Evolutionary conservation across 1,140 invertebrate species (phyloP), one percentile per base, ranked within the genome.

Genomic region (Hyles vespertilio): DNA sequence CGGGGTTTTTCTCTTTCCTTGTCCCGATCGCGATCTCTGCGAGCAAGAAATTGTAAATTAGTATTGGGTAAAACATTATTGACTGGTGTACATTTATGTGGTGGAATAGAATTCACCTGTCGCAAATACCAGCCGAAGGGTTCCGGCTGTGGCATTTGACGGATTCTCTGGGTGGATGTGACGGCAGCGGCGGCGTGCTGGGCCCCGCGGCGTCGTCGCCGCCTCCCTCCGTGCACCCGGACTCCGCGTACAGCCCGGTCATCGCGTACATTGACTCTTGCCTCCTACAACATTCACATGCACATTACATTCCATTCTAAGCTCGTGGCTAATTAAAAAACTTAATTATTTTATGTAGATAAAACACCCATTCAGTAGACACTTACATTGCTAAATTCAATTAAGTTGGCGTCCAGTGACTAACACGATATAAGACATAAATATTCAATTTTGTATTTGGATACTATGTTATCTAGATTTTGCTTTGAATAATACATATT

Each of bases 221-320:
- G 51, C 84, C 89, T 54, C 75, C 83, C 59, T 91, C 91, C 57
- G 89, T 88, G 53, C 90, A 91, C 36, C 91, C 90, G 10, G 91
- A 92, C 67, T 95, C 94, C 49, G 94, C 93, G 77, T 96, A 96
- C 11, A 96, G 90, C n/a, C 94, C 94, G 22, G 94, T 96, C 94
- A 96, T 95, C 40, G 94, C 93, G 82, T 96, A 96, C 94, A 95
- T 95, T 67, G 94, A 95, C 83, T 96, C 94, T 90, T 95, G 94
- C 75, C 94, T 91, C 74, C 94, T 92, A 79, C 45, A 47, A 63
- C 6, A 22, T 51, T 9, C 6, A 32, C 33, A 32, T 9, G 50
- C 3, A 3, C 8, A 7, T 32, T 51, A 33, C 8, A 2, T 32
- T 51, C 9, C 1, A n/a, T 10, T 51, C 8, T 1, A 10, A 10